phyloP scores from a whole-genome alignment of 2,113 vertebrate genomes.

The Neolamprologus tretocephalus region DNA sequence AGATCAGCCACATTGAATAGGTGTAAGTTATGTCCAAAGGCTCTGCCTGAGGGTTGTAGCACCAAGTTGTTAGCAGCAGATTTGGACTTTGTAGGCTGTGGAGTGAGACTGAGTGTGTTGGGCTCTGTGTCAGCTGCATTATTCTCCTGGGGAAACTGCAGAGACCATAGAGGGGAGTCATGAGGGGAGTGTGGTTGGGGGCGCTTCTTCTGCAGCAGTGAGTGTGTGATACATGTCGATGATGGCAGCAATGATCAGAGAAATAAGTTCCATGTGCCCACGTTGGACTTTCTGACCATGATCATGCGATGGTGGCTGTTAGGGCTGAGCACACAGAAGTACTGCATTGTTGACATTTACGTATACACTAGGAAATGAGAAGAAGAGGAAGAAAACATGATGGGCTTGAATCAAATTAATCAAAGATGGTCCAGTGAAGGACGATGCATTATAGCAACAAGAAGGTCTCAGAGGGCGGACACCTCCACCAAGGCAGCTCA shows the following conservation, averaged over 20 bases:
- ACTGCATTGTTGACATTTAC: not conserved
- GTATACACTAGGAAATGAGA: not conserved
- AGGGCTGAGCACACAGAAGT: not conserved
- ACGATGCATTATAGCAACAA: not conserved
- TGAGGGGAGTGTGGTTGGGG: not conserved
- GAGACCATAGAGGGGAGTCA: not conserved
- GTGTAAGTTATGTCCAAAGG: not conserved
- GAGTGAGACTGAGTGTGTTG: not conserved
- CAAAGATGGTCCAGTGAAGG: not conserved
- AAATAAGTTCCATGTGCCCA: not conserved
- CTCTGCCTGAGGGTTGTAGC: not conserved
- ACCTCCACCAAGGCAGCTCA: not conserved
- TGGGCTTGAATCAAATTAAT: not conserved
- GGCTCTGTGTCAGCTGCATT: not conserved
- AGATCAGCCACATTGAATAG: not conserved
- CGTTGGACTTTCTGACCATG: not conserved
- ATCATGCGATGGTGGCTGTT: not conserved
- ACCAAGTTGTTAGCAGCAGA: not conserved
- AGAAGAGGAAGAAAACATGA: not conserved
- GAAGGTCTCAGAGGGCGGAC: not conserved
- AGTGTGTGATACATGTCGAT: accelerated
- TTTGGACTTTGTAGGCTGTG: not conserved
- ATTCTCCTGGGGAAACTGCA: not conserved
- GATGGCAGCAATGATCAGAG: not conserved
- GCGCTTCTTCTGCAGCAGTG: not conserved